Percentiles rank a stretch among this genome's conserved stretches.
phyloP scores from a whole-genome alignment of 2,888 invertebrate species.

The Nebria salina region DNA sequence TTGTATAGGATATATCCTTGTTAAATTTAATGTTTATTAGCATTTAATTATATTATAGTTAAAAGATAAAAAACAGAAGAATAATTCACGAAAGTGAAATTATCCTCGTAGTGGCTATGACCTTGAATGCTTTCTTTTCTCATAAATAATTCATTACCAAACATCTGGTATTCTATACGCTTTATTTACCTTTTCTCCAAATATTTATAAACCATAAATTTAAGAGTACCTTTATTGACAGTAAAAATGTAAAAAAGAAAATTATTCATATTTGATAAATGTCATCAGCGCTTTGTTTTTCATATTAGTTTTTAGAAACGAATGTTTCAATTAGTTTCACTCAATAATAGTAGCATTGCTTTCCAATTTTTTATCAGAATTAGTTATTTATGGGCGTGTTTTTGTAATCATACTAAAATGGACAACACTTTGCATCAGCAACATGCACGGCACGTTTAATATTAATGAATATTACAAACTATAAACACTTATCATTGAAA shows the following conservation, averaged over 20 bases:
- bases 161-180: not conserved
- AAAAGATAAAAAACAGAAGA: not conserved
- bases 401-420: conserved; percentile 25
- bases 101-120: not conserved
- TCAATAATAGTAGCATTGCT: conserved; percentile 21
- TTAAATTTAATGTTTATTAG: not conserved
- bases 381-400: conserved; percentile 9
- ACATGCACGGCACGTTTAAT: conserved; percentile 24
- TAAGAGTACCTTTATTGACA: not conserved
- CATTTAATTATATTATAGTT: not conserved
- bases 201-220: not conserved
- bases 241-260: not conserved
- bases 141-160: conserved; percentile 36
- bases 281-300: not conserved
- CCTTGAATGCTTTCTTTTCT: conserved; percentile 29
- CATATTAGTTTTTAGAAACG: not conserved
- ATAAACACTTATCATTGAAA: not conserved
- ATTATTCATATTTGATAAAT: not conserved
- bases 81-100: not conserved
- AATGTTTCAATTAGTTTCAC: conserved; percentile 30
- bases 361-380: conserved; percentile 24
- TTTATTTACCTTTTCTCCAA: not conserved
- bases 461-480: conserved; percentile 17
- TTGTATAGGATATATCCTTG: not conserved
- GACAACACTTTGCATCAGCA: conserved; percentile 23